These are phyloP conservation scores for Turdus rufiventris DNA, from an alignment of 2,113 vertebrate species.

Conservation along the genomic window DNA sequence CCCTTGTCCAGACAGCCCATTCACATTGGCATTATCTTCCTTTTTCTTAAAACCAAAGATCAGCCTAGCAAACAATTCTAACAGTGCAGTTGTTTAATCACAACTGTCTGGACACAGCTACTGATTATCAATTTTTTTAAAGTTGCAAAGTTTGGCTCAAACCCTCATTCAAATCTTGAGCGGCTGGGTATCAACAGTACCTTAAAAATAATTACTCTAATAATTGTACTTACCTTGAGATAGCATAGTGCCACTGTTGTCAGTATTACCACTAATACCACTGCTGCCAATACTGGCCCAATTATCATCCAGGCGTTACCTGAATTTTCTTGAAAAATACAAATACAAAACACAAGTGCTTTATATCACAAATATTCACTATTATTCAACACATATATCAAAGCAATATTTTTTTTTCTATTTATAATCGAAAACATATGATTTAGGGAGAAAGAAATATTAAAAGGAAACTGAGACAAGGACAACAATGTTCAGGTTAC, in stretches of 20 bases:
- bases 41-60: too few species aligned
- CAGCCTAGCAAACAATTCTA: too few species aligned
- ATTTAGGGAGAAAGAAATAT: not conserved
- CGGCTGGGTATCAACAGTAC: not conserved
- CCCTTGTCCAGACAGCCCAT: too few species aligned
- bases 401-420: not conserved
- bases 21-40: too few species aligned
- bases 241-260: fast-evolving
- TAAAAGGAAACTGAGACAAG: not conserved
- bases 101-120: too few species aligned
- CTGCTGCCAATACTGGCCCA: not conserved
- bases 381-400: not conserved
- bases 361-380: not conserved
- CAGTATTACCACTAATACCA: not conserved
- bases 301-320: fast-evolving
- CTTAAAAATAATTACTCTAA: not conserved
- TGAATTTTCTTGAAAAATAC: not conserved
- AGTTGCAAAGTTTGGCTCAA: too few species aligned
- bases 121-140: too few species aligned
- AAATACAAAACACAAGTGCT: not conserved
- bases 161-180: not conserved
- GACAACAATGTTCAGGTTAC: not conserved
- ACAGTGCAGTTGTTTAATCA: too few species aligned
- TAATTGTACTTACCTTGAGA: not conserved
- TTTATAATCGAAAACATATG: not conserved